A percentile compares a stretch with the other conserved stretches of the same genome.
These are phyloP conservation scores for Cyanoderma ruficeps DNA, from an alignment of 2,113 vertebrate genomes.

Conservation along the genomic window DNA sequence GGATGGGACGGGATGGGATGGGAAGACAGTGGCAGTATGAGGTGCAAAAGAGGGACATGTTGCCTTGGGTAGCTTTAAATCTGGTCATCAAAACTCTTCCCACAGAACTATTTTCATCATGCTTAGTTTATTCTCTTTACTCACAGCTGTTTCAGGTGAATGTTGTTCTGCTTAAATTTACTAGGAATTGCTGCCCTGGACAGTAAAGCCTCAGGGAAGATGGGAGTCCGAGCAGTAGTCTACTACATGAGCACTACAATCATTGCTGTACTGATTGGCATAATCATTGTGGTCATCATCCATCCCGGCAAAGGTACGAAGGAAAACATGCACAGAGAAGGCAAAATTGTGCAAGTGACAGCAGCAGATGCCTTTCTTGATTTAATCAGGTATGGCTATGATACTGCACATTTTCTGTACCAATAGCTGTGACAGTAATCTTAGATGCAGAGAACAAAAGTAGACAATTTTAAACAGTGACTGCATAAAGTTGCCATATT, in stretches of 20 bases:
- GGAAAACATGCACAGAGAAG: constrained; percentile 87
- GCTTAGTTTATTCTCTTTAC: background rate
- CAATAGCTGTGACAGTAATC: background rate
- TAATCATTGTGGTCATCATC: constrained; percentile 94
- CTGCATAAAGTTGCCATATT: background rate
- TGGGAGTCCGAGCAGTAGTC: constrained; percentile 92
- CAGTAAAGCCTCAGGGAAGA: constrained; percentile 93
- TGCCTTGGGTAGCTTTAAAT: background rate
- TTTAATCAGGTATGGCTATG: constrained; percentile 86
- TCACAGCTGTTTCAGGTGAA: background rate
- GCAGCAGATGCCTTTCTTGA: constrained; percentile 96
- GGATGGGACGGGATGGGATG: too few species aligned
- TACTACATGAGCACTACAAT: constrained; percentile 96
- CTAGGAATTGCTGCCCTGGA: constrained; percentile 95
- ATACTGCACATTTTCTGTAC: constrained; percentile 7
- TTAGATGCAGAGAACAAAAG: background rate
- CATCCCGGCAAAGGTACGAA: constrained; percentile 93
- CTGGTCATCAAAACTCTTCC: background rate
- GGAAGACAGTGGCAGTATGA: background rate
- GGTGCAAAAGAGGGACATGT: background rate
- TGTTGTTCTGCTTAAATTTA: constrained; percentile 67
- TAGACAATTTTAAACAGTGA: background rate
- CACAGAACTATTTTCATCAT: background rate
- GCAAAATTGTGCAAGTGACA: constrained; percentile 87
- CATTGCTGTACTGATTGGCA: constrained; percentile 94